A percentile compares a stretch with the other conserved stretches of the same genome.
Evolutionary conservation across 2,113 vertebrate species (phyloP).

Genomic region (Desmodus rotundus): DNA sequence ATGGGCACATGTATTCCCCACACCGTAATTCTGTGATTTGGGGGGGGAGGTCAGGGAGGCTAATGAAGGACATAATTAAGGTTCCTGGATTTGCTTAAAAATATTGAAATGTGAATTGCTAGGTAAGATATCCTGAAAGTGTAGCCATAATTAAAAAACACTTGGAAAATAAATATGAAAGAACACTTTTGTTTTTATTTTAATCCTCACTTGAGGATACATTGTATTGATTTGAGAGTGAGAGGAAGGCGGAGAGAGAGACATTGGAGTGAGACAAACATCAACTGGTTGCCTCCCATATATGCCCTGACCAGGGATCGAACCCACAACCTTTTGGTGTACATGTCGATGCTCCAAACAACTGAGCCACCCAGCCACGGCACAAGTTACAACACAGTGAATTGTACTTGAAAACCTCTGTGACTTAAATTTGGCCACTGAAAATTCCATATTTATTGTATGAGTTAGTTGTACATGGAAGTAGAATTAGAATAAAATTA

Average conservation of each 20-base stretch:
- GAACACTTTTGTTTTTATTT: too few relatives aligned
- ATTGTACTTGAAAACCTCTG: neutral
- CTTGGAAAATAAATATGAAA: neutral
- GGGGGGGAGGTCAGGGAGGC: rapidly evolving
- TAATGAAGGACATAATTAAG: neutral
- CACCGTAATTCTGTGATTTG: neutral
- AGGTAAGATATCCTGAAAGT: neutral
- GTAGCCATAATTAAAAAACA: neutral
- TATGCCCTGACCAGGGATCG: too few relatives aligned
- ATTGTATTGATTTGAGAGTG: too few relatives aligned
- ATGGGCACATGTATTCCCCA: neutral
- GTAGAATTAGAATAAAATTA: neutral
- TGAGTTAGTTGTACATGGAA: neutral
- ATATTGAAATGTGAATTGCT: neutral
- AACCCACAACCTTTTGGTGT: too few relatives aligned
- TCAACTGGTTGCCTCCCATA: too few relatives aligned
- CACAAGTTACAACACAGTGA: neutral
- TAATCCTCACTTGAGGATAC: too few relatives aligned
- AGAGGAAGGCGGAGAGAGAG: too few relatives aligned
- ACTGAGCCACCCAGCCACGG: too few relatives aligned
- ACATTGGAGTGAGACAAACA: too few relatives aligned
- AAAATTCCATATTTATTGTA: neutral
- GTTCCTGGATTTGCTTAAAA: neutral
- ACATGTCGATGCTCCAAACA: too few relatives aligned
- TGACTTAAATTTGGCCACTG: neutral